Evolutionary conservation across 1,140 invertebrate species (phyloP), one percentile per base, ranked within the genome.

Genomic region (Antheraea mylitta): DNA sequence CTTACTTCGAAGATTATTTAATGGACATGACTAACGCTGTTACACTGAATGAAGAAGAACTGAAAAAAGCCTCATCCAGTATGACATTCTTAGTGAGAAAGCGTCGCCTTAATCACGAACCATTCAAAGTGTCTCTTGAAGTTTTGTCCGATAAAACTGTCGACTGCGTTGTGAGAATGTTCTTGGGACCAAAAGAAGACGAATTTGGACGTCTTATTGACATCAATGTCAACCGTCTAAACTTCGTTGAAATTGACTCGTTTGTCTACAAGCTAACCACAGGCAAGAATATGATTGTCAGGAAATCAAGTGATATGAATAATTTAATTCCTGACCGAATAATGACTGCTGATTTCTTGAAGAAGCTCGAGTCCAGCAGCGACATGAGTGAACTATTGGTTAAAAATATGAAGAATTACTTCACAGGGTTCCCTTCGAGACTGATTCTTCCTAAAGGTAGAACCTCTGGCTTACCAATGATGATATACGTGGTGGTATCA

Each of bases 131-230:
- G 70, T 94, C 93, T 66, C 82, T 95, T 58, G 89, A 93, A 66
- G 87, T 96, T 58, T 87, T 91, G 64, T 94, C 93, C 42, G 93
- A 95, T 8, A 94, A 94, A 68, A 65, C 90, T 0, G 83, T 75
- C 3, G 93, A 94, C 66, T 94, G 89, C 22, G 86, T 93, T 19
- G 92, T 96, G 2, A 93, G 94, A 45, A 87, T 96, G 1, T 96
- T 95, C 93, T 83, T 96, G 45, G 96, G 95, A 72, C 96, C 95
- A 0, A 96, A 95, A 79, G 93, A 94, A 71, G 94, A 95, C 71
- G 75, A 89, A 18, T 81, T 84, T 19, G 92, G 91, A 10, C 90
- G 93, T 36, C 77, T 93, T 7, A 71, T 95, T 18, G 85, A 93
- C 11, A 74, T 94, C 9, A 90, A 91, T 62, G 78, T 89, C 4